phyloP scores from a whole-genome alignment of 35 echinoderm and acorn worm species.

The Lytechinus variegatus region DNA sequence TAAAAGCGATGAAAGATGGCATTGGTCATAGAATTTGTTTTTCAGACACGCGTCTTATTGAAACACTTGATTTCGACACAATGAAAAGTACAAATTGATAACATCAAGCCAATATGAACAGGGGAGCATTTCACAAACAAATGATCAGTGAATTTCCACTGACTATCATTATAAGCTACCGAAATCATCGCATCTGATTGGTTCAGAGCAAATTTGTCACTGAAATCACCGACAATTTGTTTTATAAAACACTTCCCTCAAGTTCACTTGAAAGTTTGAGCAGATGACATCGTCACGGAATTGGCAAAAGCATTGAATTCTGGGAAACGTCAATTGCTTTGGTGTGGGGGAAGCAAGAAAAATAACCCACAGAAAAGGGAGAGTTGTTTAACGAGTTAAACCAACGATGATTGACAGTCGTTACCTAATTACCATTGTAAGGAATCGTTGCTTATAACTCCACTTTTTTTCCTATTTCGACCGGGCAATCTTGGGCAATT shows the following conservation, averaged over 20 bases:
- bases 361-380: conserved; percentile 3
- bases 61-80: not conserved
- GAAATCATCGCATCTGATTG: too few relatives aligned
- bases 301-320: not conserved
- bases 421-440: not conserved
- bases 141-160: too few relatives aligned
- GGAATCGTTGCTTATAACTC: not conserved
- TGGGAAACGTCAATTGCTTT: not conserved
- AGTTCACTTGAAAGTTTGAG: not conserved
- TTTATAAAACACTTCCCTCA: not conserved
- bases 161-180: too few relatives aligned
- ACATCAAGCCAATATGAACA: not conserved
- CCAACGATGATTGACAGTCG: not conserved
- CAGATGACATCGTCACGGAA: not conserved
- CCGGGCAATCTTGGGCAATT: not conserved
- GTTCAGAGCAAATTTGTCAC: too few relatives aligned
- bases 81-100: not conserved
- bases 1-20: not conserved
- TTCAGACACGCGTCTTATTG: not conserved
- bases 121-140: not conserved
- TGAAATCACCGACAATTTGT: too few relatives aligned
- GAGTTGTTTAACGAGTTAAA: not conserved
- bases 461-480: not conserved
- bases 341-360: not conserved
- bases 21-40: not conserved